Evolutionary conservation across 2,888 invertebrate genomes (phyloP).

Genomic region (Hetaerina titia): DNA sequence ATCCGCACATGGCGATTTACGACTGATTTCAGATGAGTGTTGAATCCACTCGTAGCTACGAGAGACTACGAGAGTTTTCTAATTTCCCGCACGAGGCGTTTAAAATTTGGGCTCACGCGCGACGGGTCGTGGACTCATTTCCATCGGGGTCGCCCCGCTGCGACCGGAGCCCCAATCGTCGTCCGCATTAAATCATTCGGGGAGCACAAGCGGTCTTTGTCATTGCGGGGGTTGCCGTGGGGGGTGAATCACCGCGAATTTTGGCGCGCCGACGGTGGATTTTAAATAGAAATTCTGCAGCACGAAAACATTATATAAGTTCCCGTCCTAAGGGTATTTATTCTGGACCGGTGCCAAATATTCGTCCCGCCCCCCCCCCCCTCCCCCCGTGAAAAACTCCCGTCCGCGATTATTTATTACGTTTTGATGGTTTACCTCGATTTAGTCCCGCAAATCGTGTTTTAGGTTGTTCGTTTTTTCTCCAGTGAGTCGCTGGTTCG

Average conservation of each 20-base stretch:
- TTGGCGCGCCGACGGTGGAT: neutral
- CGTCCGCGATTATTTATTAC: neutral
- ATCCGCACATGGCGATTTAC: too few relatives aligned
- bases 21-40: too few relatives aligned
- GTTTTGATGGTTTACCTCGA: neutral
- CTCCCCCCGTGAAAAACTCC: neutral
- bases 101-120: neutral
- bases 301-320: conserved; percentile 39
- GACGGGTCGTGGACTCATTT: neutral
- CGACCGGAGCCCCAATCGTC: neutral
- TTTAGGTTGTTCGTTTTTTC: too few relatives aligned
- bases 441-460: too few relatives aligned
- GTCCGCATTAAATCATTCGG: neutral
- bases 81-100: too few relatives aligned
- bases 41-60: too few relatives aligned
- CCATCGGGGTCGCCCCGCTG: neutral
- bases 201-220: neutral
- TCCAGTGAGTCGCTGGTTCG: too few relatives aligned
- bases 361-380: neutral
- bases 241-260: conserved; percentile 16
- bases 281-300: neutral
- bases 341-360: neutral
- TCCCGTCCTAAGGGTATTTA: neutral
- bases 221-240: neutral
- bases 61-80: too few relatives aligned